Percentiles rank a stretch among this genome's conserved stretches.
phyloP scores from a whole-genome alignment of 2,113 vertebrate species.

The Oceanites oceanicus region DNA sequence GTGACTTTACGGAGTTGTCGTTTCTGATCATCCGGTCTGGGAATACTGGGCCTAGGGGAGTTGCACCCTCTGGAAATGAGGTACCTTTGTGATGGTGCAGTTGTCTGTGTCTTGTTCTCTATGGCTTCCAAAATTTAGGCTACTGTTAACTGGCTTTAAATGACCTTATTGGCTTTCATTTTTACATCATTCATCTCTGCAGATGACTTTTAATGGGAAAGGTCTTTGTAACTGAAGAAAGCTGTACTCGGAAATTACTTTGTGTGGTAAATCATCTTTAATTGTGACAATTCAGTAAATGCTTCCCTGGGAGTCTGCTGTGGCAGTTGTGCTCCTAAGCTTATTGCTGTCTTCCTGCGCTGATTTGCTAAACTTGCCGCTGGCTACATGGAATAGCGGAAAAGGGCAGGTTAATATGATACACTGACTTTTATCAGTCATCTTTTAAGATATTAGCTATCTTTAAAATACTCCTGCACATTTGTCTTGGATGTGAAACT shows the following conservation, averaged over 20 bases:
- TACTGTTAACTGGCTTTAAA: background rate
- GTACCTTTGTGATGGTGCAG: fast-evolving
- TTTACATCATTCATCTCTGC: background rate
- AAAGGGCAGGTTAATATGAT: background rate
- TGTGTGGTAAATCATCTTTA: background rate
- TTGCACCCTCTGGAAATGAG: fast-evolving
- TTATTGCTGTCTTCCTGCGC: fast-evolving
- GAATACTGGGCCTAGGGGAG: background rate
- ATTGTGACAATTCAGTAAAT: fast-evolving
- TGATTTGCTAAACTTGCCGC: background rate
- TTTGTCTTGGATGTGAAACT: background rate
- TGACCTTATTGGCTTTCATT: background rate
- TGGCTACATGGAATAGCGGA: background rate
- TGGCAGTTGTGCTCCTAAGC: fast-evolving
- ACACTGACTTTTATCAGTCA: background rate
- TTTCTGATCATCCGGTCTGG: fast-evolving
- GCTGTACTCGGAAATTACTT: fast-evolving
- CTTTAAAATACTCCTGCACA: background rate
- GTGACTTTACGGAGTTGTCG: fast-evolving
- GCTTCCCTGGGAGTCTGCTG: background rate
- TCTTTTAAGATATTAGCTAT: background rate
- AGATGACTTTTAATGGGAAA: background rate
- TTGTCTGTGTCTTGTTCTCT: too few relatives aligned
- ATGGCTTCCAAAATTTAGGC: fast-evolving
- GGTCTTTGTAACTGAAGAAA: background rate